These are phyloP conservation scores for Pyrocoelia pectoralis DNA, from an alignment of 2,888 invertebrate genomes.

Conservation along the genomic window DNA sequence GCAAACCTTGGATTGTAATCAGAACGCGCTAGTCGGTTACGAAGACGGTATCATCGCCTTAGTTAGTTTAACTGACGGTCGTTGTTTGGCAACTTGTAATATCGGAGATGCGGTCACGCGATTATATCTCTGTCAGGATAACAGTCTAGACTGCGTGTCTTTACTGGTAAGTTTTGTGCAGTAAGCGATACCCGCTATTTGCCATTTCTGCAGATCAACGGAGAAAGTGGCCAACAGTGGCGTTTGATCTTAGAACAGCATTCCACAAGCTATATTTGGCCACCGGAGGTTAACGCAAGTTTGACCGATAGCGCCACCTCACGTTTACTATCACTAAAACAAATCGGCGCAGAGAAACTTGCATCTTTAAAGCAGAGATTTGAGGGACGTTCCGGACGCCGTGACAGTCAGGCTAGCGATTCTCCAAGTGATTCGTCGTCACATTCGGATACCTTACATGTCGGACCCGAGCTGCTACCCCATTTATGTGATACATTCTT, in stretches of 20 bases:
- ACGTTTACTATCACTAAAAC: slow-evolving; percentile 70
- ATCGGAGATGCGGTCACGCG: slow-evolving; percentile 70
- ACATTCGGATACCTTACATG: slow-evolving; percentile 42
- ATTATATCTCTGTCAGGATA: slow-evolving; percentile 76
- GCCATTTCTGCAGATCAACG: slow-evolving; percentile 51
- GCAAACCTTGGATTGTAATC: slow-evolving; percentile 77
- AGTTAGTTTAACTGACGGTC: slow-evolving; percentile 75
- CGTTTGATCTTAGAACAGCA: slow-evolving; percentile 82
- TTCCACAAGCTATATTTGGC: slow-evolving; percentile 77
- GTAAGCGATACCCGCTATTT: no score
- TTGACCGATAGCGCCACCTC: slow-evolving; percentile 59
- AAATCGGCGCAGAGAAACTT: slow-evolving; percentile 74
- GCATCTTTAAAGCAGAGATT: slow-evolving; percentile 70
- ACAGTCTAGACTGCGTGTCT: slow-evolving; percentile 68
- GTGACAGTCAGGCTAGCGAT: slow-evolving; percentile 55
- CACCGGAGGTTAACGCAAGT: slow-evolving; percentile 56
- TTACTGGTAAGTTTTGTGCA: slow-evolving; percentile 67
- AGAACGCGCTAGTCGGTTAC: slow-evolving; percentile 75
- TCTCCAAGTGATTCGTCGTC: slow-evolving; percentile 53
- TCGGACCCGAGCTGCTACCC: slow-evolving; percentile 57
- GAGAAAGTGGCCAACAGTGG: slow-evolving; percentile 76
- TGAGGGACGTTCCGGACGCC: slow-evolving; percentile 58
- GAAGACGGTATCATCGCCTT: slow-evolving; percentile 67
- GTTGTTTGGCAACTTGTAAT: slow-evolving; percentile 71
- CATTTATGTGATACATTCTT: slow-evolving; percentile 64